A percentile compares a stretch with the other conserved stretches of the same genome.
phyloP scores from a whole-genome alignment of 2,113 vertebrate species.

The Archilochus colubris region DNA sequence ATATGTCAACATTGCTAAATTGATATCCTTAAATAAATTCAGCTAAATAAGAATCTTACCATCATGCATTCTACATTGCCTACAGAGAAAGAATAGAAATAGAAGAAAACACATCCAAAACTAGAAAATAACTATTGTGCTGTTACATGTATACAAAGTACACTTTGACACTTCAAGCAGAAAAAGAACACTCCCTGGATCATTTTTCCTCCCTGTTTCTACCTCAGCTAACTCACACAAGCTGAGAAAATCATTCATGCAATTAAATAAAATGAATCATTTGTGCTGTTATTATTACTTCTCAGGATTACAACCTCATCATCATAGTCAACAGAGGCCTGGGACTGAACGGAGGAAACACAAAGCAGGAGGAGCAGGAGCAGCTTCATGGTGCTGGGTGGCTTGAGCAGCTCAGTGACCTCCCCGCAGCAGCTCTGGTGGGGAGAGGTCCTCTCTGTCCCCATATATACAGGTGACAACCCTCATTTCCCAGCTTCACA shows the following conservation, averaged over 20 bases:
- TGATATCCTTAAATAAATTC: not conserved
- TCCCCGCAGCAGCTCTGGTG: not conserved
- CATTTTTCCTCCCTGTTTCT: not conserved
- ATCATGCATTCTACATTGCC: not conserved
- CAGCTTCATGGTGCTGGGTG: constrained; percentile 69
- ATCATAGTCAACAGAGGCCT: not conserved
- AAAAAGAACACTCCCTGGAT: not conserved
- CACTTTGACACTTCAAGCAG: not conserved
- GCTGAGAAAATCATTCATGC: not conserved
- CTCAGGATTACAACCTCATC: constrained; percentile 39
- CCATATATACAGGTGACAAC: constrained; percentile 40
- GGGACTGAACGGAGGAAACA: constrained; percentile 30
- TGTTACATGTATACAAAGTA: not conserved
- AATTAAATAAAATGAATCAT: not conserved
- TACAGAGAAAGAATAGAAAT: constrained; percentile 5
- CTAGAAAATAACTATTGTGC: not conserved
- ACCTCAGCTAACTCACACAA: not conserved
- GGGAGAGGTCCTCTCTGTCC: not conserved
- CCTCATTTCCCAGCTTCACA: not conserved
- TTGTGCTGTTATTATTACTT: not conserved
- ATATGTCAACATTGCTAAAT: not conserved
- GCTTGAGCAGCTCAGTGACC: constrained; percentile 27
- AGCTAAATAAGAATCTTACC: constrained; percentile 28
- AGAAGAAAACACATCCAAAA: constrained; percentile 22
- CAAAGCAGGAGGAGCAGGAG: constrained; percentile 75